Conservation (phyloP, 2,888 invertebrate species). For the Eupithecia abbreviata region DNA sequence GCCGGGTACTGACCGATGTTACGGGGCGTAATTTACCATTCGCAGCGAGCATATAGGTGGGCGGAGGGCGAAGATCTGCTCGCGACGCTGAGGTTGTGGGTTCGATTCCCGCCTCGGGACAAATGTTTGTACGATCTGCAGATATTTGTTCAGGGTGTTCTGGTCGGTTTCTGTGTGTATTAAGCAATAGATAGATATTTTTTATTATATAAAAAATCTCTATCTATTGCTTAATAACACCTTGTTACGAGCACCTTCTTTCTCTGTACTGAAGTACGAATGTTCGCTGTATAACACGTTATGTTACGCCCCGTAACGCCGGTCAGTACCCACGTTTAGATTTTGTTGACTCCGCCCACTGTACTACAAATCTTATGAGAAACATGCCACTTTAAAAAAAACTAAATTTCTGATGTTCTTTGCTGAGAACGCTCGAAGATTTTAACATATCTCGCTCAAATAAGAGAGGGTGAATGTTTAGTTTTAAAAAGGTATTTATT, state of each 20-base stretch:
- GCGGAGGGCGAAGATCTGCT: too few species aligned
- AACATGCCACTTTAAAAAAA: background rate
- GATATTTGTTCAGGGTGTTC: too few species aligned
- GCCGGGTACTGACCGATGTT: background rate
- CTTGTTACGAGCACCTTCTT: too few species aligned
- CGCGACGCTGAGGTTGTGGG: too few species aligned
- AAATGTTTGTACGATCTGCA: too few species aligned
- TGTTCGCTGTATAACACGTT: background rate
- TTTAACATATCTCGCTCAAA: conserved; percentile 65
- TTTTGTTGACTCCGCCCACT: conserved; percentile 19
- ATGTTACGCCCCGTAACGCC: background rate
- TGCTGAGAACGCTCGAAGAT: background rate
- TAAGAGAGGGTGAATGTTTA: conserved; percentile 52
- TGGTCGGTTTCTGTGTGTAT: too few species aligned
- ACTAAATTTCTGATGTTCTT: background rate
- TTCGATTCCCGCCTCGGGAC: too few species aligned
- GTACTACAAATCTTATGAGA: conserved; percentile 15
- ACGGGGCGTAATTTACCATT: background rate
- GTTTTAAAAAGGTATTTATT: conserved; percentile 70
- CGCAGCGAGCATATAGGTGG: background rate
- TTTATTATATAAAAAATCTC: too few species aligned
- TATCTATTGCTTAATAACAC: too few species aligned
- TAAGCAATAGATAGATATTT: too few species aligned
- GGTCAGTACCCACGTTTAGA: background rate
- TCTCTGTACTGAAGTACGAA: background rate